phyloP scores from a whole-genome alignment of 1,140 invertebrate genomes.

The Leptopilina boulardi region DNA sequence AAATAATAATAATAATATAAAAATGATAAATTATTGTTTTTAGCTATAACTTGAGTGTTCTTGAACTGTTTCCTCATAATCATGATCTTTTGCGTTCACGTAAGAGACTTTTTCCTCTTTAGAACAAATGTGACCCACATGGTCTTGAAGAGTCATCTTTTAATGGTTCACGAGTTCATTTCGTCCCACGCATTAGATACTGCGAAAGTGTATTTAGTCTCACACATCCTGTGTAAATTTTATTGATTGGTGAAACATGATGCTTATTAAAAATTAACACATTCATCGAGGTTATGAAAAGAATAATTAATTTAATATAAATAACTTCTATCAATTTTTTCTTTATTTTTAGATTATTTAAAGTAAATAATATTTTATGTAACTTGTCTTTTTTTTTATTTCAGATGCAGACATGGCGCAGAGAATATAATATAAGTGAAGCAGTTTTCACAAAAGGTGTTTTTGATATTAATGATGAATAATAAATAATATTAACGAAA shows the following conservation, averaged over 20 bases:
- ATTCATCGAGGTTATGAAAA: background rate
- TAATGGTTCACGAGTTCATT: constrained; percentile 21
- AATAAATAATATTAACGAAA: too few species aligned
- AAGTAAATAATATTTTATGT: too few species aligned
- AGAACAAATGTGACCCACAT: constrained; percentile 16
- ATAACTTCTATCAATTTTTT: too few species aligned
- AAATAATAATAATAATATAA: background rate
- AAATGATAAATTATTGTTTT: background rate
- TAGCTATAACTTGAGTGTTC: background rate
- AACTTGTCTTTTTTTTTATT: too few species aligned
- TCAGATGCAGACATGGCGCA: too few species aligned
- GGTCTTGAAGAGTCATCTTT: constrained; percentile 8
- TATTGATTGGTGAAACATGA: background rate
- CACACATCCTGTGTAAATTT: constrained; percentile 9
- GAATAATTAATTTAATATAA: background rate
- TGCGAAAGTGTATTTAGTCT: constrained; percentile 5
- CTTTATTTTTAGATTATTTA: too few species aligned
- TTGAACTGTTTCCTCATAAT: constrained; percentile 2
- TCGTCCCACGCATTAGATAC: background rate
- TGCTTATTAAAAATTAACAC: background rate
- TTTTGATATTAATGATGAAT: too few species aligned
- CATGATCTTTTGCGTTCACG: background rate
- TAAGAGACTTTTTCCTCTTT: background rate
- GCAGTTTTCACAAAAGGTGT: too few species aligned
- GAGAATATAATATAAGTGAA: too few species aligned